These are phyloP conservation scores for Hydra vulgaris DNA, from an alignment of 30 jellyfish, hydroid and myxozoan genomes.

Conservation along the genomic window DNA sequence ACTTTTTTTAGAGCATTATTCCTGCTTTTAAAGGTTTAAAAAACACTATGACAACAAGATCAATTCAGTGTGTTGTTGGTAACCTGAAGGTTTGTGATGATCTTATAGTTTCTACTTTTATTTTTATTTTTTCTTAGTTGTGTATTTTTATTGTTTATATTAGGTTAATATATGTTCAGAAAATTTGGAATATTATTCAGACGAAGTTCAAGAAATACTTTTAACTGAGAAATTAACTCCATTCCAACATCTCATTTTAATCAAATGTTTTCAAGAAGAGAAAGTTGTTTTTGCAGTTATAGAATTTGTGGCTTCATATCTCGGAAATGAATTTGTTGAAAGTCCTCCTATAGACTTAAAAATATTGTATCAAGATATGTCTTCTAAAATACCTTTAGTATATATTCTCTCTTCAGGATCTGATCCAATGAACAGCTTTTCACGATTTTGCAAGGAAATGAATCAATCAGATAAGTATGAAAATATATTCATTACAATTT, in stretches of 20 bases:
- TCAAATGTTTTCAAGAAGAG: slow-evolving; percentile 67
- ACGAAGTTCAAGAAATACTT: neutral
- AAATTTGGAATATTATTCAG: slow-evolving; percentile 36
- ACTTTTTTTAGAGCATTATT: slow-evolving; percentile 19
- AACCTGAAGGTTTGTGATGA: neutral
- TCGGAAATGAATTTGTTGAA: slow-evolving; percentile 85
- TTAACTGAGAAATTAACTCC: slow-evolving; percentile 30
- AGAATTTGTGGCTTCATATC: slow-evolving; percentile 62
- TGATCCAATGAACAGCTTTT: slow-evolving; percentile 94
- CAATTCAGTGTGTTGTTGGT: neutral
- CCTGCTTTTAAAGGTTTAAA: slow-evolving; percentile 22
- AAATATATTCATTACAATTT: neutral
- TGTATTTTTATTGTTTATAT: neutral
- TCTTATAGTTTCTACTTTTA: neutral
- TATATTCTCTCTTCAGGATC: slow-evolving; percentile 90
- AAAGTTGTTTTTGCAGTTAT: slow-evolving; percentile 67
- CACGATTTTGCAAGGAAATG: slow-evolving; percentile 85
- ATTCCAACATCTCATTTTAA: slow-evolving; percentile 49
- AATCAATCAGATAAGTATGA: slow-evolving; percentile 54
- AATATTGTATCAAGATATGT: slow-evolving; percentile 75
- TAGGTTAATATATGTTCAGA: slow-evolving; percentile 52
- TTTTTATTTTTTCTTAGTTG: no score
- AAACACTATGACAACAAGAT: neutral
- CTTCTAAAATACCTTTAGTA: slow-evolving; percentile 65
- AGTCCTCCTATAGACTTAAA: slow-evolving; percentile 84